Conservation (phyloP, 2,888 invertebrate species). For the Melikaiella ostensackeni region DNA sequence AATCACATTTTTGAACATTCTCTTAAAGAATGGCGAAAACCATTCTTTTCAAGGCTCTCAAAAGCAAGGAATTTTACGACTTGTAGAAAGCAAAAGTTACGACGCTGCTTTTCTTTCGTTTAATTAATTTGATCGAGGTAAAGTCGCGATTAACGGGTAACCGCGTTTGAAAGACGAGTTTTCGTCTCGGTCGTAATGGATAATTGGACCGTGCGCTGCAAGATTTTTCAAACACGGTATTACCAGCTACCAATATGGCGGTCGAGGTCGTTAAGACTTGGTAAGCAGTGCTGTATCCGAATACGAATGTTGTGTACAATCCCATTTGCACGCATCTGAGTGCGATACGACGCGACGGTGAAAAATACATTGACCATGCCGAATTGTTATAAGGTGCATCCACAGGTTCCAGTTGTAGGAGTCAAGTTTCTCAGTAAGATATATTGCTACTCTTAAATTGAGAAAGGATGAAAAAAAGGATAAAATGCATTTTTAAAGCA, state of each 20-base stretch:
- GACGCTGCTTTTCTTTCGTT: slow-evolving; percentile 34
- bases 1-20: slow-evolving; percentile 10
- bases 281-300: slow-evolving; percentile 38
- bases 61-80: slow-evolving; percentile 34
- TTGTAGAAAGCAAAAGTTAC: slow-evolving; percentile 39
- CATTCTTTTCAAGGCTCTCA: slow-evolving; percentile 5
- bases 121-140: slow-evolving; percentile 41
- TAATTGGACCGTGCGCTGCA: slow-evolving; percentile 44
- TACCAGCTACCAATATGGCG: slow-evolving; percentile 41
- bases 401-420: slow-evolving; percentile 13
- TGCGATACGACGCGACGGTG: slow-evolving; percentile 14
- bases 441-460: background rate
- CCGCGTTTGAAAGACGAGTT: slow-evolving; percentile 45
- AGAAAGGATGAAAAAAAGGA: background rate
- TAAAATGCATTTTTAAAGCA: slow-evolving; percentile 65
- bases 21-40: background rate
- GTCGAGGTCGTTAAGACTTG: slow-evolving; percentile 44
- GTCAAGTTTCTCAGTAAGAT: slow-evolving; percentile 23
- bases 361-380: slow-evolving; percentile 36
- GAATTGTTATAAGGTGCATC: slow-evolving; percentile 28
- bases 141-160: slow-evolving; percentile 42
- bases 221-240: slow-evolving; percentile 44
- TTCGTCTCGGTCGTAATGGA: slow-evolving; percentile 43
- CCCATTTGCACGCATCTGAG: slow-evolving; percentile 33
- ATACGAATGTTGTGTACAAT: slow-evolving; percentile 39